Conservation (phyloP, 2,888 invertebrate species). For the Embidobia sp. region DNA sequence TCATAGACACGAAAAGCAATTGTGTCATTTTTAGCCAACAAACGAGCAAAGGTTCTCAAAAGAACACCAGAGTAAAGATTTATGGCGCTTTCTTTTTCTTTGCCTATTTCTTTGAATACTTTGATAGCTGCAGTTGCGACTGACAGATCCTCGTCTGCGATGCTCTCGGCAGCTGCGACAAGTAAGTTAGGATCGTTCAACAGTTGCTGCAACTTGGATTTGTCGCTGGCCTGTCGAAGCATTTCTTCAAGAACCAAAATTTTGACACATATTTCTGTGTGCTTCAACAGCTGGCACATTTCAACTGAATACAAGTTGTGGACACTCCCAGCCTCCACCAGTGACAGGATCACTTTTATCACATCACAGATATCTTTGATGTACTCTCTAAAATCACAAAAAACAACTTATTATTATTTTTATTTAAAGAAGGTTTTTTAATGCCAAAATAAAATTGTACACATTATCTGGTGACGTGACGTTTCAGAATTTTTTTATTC, state of each 20-base stretch:
- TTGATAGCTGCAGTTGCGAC: constrained; percentile 85
- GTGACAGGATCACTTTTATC: constrained; percentile 66
- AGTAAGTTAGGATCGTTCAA: constrained; percentile 83
- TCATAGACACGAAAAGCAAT: constrained; percentile 88
- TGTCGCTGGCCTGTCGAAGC: constrained; percentile 59
- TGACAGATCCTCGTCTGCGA: constrained; percentile 84
- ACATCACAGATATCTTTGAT: constrained; percentile 71
- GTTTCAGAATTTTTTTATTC: too few relatives aligned
- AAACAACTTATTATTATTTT: too few relatives aligned
- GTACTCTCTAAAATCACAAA: constrained; percentile 67
- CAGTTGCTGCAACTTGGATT: constrained; percentile 79
- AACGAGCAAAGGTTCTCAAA: constrained; percentile 83
- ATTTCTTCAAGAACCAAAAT: constrained; percentile 71
- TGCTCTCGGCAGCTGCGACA: constrained; percentile 83
- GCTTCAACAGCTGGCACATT: constrained; percentile 68
- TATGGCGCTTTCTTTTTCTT: constrained; percentile 80
- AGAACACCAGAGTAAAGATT: constrained; percentile 83
- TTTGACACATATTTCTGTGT: constrained; percentile 69
- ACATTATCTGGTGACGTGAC: too few relatives aligned
- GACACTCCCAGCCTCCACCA: constrained; percentile 71
- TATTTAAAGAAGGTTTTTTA: too few relatives aligned
- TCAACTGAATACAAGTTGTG: constrained; percentile 70
- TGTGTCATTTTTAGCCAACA: constrained; percentile 84
- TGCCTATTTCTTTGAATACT: constrained; percentile 83
- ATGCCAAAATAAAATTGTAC: too few relatives aligned